Percentiles rank a stretch among this genome's conserved stretches.
Evolutionary conservation across 2,797 vertebrate species (phyloP).

Genomic region (Oophaga sylvatica): DNA sequence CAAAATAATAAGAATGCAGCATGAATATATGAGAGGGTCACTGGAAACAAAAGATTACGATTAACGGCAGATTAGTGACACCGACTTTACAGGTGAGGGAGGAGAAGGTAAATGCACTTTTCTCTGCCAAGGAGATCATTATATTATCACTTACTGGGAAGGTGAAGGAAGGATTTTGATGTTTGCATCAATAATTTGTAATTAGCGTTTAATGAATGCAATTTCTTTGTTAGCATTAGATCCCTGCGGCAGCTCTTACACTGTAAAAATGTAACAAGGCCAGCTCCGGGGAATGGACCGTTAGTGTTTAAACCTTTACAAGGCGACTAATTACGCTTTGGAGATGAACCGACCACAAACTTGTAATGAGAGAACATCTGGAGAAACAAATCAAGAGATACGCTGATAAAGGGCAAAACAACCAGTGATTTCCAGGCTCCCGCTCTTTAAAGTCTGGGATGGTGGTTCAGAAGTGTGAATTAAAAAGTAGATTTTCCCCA

Average conservation of each 20-base stretch:
- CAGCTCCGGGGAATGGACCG: constrained; percentile 57
- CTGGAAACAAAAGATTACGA: not conserved
- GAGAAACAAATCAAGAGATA: constrained; percentile 47
- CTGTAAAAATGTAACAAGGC: constrained; percentile 61
- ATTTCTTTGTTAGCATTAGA: constrained; percentile 61
- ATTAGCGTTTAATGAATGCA: constrained; percentile 61
- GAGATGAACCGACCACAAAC: constrained; percentile 43
- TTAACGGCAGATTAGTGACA: not conserved
- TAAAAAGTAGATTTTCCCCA: not conserved
- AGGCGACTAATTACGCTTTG: constrained; percentile 55
- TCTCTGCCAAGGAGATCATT: constrained; percentile 53
- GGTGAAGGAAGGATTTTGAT: constrained; percentile 62
- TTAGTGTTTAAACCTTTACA: constrained; percentile 57
- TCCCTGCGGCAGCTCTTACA: constrained; percentile 59
- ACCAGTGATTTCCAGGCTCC: constrained; percentile 19
- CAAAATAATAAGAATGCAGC: not conserved
- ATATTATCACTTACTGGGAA: constrained; percentile 60
- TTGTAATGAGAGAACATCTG: constrained; percentile 52
- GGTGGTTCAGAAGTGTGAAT: not conserved
- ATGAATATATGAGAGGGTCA: not conserved
- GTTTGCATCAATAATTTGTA: constrained; percentile 63
- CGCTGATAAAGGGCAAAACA: constrained; percentile 49
- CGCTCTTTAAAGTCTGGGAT: not conserved
- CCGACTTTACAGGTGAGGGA: constrained; percentile 40
- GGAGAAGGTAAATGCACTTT: constrained; percentile 33